Evolutionary conservation across 2,797 vertebrate genomes (phyloP).

Genomic region (Enteromius anoplus): DNA sequence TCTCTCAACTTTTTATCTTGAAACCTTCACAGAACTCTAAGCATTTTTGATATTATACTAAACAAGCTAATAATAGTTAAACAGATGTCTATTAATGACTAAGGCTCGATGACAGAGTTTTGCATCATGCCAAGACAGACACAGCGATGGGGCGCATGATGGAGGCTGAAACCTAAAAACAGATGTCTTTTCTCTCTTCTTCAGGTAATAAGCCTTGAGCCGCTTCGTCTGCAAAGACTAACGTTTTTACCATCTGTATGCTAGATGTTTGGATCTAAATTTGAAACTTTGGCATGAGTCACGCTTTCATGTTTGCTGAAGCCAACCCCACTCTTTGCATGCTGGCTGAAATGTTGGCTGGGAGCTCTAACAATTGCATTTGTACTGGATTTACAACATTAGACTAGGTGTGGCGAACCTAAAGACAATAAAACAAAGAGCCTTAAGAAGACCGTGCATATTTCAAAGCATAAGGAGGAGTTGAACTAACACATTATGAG

Average conservation of each 20-base stretch:
- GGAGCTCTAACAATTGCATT: background rate
- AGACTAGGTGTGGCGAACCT: background rate
- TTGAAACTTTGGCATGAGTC: constrained; percentile 22
- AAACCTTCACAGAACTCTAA: background rate
- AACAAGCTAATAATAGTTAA: background rate
- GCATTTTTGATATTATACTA: background rate
- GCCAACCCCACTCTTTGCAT: constrained; percentile 2
- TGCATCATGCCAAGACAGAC: constrained; percentile 4
- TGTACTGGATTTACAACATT: constrained; percentile 32
- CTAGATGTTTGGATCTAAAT: constrained; percentile 22
- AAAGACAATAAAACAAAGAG: constrained; percentile 28
- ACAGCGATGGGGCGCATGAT: background rate
- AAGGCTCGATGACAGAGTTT: background rate
- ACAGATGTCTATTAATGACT: constrained; percentile 1
- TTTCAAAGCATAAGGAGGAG: too few relatives aligned
- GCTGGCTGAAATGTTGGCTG: constrained; percentile 8
- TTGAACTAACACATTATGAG: background rate
- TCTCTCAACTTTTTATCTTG: background rate
- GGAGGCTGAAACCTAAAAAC: background rate
- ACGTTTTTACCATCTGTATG: background rate
- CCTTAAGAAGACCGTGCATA: background rate
- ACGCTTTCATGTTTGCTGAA: constrained; percentile 6
- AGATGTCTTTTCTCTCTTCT: background rate
- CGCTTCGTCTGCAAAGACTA: background rate
- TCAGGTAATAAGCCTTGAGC: background rate